Percentiles rank a stretch among this genome's conserved stretches.
These are phyloP conservation scores for Donacobius atricapilla DNA, from an alignment of 2,113 vertebrate genomes.

Conservation along the genomic window DNA sequence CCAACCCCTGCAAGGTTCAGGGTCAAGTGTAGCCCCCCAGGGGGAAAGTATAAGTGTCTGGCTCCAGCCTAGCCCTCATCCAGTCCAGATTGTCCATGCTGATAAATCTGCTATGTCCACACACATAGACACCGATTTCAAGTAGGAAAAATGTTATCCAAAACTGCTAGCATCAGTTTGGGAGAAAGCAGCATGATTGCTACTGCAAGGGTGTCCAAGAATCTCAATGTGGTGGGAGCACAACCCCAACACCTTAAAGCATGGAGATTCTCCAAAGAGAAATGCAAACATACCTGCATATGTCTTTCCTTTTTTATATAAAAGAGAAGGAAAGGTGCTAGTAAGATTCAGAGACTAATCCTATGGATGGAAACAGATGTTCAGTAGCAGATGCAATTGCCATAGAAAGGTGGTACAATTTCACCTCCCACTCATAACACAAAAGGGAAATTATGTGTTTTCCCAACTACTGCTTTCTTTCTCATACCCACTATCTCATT, in stretches of 20 bases:
- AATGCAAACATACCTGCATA: not conserved
- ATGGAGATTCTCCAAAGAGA: not conserved
- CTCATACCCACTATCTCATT: not conserved
- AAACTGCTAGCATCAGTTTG: not conserved
- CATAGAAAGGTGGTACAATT: not conserved
- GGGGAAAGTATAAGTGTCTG: not conserved
- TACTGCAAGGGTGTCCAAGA: not conserved
- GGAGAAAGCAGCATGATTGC: not conserved
- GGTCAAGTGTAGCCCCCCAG: accelerated
- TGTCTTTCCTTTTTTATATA: not conserved
- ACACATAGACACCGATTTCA: not conserved
- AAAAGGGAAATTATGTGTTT: not conserved
- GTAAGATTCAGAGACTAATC: not conserved
- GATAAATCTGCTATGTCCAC: not conserved
- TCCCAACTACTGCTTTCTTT: not conserved
- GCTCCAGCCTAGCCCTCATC: not conserved
- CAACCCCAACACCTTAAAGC: not conserved
- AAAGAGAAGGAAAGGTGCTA: not conserved
- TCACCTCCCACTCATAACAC: not conserved
- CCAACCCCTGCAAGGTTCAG: not conserved
- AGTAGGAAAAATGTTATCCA: not conserved
- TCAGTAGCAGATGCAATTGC: not conserved
- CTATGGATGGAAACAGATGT: not conserved
- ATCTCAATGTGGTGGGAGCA: accelerated
- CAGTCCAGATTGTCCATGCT: not conserved